These are phyloP conservation scores for Atherinomorus stipes DNA, from an alignment of 2,113 vertebrate species.

Conservation along the genomic window DNA sequence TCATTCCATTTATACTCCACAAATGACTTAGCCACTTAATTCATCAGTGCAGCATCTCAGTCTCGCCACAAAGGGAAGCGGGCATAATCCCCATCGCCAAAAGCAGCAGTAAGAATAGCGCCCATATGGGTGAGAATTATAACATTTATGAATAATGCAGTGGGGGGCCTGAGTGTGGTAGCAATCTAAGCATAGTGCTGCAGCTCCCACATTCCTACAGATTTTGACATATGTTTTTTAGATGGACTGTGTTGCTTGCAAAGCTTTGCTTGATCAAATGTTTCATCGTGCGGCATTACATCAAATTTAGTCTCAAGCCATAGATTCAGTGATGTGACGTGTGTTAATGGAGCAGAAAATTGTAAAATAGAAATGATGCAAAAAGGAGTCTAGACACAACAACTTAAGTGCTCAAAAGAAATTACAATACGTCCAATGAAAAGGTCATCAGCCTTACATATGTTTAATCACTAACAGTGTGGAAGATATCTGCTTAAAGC, in stretches of 20 bases:
- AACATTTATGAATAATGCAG: conserved; percentile 67
- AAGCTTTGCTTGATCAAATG: conserved; percentile 53
- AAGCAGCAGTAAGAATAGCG: conserved; percentile 47
- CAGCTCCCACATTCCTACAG: conserved; percentile 48
- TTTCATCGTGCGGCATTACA: conserved; percentile 55
- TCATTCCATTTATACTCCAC: conserved; percentile 79
- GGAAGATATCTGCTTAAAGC: not conserved
- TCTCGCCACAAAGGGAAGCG: conserved; percentile 51
- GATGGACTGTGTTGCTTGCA: conserved; percentile 52
- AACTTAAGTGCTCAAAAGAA: not conserved
- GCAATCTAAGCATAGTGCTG: conserved; percentile 6
- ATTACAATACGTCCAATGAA: not conserved
- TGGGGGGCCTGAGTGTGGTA: conserved; percentile 30
- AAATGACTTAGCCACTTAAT: conserved; percentile 80
- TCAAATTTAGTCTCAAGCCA: conserved; percentile 32
- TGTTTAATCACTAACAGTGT: not conserved
- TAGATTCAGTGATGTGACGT: not conserved
- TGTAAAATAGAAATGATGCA: not conserved
- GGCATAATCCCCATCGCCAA: conserved; percentile 52
- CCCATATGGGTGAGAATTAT: conserved; percentile 61
- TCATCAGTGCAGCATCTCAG: conserved; percentile 75
- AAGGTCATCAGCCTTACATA: not conserved
- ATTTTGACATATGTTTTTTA: conserved; percentile 60
- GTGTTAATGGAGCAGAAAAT: not conserved
- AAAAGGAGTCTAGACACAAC: not conserved